phyloP scores from a whole-genome alignment of 2,797 vertebrate genomes.

The Graptemys geographica region DNA sequence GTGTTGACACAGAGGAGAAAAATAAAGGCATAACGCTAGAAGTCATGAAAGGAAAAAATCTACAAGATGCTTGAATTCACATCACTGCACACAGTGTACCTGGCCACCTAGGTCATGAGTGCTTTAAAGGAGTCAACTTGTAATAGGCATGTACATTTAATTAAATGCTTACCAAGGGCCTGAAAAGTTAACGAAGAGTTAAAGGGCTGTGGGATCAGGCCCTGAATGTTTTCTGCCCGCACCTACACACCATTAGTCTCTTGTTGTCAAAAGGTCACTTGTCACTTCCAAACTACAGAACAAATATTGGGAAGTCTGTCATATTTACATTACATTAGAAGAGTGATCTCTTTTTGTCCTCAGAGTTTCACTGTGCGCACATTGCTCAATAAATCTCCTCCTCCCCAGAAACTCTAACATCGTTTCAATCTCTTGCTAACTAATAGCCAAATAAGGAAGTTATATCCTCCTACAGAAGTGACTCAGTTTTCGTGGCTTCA shows the following conservation, averaged over 20 bases:
- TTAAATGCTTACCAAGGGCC: not conserved
- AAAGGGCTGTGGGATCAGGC: not conserved
- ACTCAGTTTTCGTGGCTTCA: not conserved
- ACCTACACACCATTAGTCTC: not conserved
- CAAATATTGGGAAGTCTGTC: not conserved
- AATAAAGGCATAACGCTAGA: not conserved
- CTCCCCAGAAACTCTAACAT: not conserved
- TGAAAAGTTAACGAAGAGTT: conserved; percentile 3
- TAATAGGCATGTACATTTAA: not conserved
- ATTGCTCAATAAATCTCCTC: not conserved
- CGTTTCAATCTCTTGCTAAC: not conserved
- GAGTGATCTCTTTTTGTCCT: not conserved
- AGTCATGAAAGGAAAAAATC: not conserved
- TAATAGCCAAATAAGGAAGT: not conserved
- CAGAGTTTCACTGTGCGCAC: not conserved
- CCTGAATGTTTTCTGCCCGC: not conserved
- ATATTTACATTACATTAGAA: conserved; percentile 24
- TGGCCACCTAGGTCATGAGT: not conserved
- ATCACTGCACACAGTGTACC: not conserved
- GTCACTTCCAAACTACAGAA: conserved; percentile 1
- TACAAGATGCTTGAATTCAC: not conserved
- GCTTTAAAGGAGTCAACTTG: not conserved
- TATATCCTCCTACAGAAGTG: not conserved
- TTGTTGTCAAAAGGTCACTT: not conserved
- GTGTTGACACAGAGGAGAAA: not conserved